Base-by-base conservation (phyloP, 2,113 vertebrate genomes). In the Plecotus auritus region DNA sequence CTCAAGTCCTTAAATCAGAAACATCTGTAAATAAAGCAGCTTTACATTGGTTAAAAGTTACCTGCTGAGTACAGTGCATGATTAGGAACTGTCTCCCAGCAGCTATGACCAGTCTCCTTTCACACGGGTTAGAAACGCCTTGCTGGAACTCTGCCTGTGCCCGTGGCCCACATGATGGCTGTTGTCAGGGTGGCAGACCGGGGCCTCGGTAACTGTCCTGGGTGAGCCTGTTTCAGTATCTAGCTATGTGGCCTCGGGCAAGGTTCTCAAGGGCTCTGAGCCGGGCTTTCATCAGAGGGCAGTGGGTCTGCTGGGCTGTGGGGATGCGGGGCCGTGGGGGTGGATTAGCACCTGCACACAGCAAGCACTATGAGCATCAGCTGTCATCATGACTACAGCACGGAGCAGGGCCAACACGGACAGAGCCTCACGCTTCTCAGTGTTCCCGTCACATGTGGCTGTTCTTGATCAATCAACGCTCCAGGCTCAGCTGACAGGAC, bases 141-240 rank as follows among this genome's bases (percentile, higher is more conserved):
- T 47, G 64, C 23, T 59, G 16, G 17, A 72, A 45, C 40, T 16
- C 70, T n/a, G 5, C 30, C 74, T 49, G 45, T 35, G 4, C 8
- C 37, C 9, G 37, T 7, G 16, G 82, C 23, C 81, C 32, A 47
- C 35, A 2, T 20, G 23, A 10, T 1, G 17, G 42, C 30, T 7
- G 8, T 4, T 1, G 11, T 26, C 9, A 18, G 74, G 13, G 17
- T 9, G 1, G 17, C 12, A 20, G 26, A 20, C 30, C 16, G 17
- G 37, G 11, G 3, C n/a, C 0, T 4, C 7, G 20, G 30, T 0
- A 7, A 56, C 22, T 6, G 42, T 64, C 66, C 7, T 5, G 76
- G 11, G 14, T 0, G 20, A 18, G 67, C 64, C 73, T 26, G n/a
- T 7, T 47, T 37, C 35, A 14, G 2, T 45, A 3, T 26, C 49